Evolutionary conservation across 2,113 vertebrate genomes (phyloP).

Genomic region (Gobio gobio): DNA sequence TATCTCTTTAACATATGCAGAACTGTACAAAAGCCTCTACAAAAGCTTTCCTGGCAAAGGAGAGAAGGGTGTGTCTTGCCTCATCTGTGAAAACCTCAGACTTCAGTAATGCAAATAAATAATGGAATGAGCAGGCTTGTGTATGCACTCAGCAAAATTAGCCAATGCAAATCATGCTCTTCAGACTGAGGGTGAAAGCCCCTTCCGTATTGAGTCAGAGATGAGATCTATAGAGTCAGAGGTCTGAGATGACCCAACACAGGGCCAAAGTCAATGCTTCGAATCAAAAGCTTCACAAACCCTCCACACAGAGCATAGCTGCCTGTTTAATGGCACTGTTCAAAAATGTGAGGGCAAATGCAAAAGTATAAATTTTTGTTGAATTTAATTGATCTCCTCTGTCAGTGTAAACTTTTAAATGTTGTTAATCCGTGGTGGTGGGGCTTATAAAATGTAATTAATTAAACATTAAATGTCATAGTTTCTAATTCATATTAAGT

Average conservation of each 20-base stretch:
- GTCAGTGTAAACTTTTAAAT: too few relatives aligned
- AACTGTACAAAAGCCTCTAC: too few relatives aligned
- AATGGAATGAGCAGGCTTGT: constrained; percentile 61
- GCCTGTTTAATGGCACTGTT: constrained; percentile 44
- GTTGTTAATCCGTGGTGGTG: too few relatives aligned
- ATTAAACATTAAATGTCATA: too few relatives aligned
- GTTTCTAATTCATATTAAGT: too few relatives aligned
- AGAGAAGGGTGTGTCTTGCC: background rate
- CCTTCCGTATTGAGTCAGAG: constrained; percentile 79
- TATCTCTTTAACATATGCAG: too few relatives aligned
- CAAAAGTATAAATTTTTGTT: too few relatives aligned
- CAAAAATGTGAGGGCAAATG: constrained; percentile 6
- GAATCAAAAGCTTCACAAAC: constrained; percentile 46
- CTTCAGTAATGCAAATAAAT: constrained; percentile 54
- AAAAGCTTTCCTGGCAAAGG: background rate
- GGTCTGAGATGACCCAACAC: constrained; percentile 76
- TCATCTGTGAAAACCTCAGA: constrained; percentile 1
- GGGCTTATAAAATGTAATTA: too few relatives aligned
- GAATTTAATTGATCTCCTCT: too few relatives aligned
- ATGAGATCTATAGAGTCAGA: constrained; percentile 79
- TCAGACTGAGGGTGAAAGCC: constrained; percentile 69
- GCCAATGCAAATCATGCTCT: constrained; percentile 75
- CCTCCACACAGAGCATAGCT: constrained; percentile 73
- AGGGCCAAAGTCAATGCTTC: constrained; percentile 77
- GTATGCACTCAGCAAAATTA: constrained; percentile 72